Conservation (phyloP, 2,113 vertebrate genomes). For the Channa argus region DNA sequence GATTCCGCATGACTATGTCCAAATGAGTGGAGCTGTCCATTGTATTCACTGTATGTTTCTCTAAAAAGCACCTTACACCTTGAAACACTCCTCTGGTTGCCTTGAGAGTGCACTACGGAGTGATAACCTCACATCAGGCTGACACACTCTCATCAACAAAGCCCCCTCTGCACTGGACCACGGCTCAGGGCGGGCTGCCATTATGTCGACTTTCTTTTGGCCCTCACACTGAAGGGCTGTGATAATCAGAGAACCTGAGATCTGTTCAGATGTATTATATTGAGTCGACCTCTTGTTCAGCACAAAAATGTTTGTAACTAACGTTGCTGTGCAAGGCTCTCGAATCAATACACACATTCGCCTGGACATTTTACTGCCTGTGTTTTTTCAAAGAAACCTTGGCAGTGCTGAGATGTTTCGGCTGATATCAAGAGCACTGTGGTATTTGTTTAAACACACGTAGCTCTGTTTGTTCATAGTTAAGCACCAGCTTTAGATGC, state of each 20-base stretch:
- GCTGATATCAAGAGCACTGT: background rate
- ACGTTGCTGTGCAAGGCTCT: background rate
- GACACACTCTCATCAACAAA: conserved; percentile 27
- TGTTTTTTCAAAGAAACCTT: background rate
- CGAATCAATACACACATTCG: background rate
- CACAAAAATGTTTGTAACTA: background rate
- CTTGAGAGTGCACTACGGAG: conserved; percentile 24
- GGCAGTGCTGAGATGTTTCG: too few relatives aligned
- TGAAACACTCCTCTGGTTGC: conserved; percentile 18
- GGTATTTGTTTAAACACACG: background rate
- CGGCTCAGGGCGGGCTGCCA: conserved; percentile 65
- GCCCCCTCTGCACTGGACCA: conserved; percentile 14
- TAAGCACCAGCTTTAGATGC: background rate
- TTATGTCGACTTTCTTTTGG: conserved; percentile 29
- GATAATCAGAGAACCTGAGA: conserved; percentile 9
- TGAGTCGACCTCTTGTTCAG: conserved; percentile 20
- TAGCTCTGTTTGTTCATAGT: background rate
- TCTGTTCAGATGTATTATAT: conserved; percentile 22
- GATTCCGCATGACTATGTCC: background rate
- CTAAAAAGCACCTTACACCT: background rate
- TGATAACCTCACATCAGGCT: conserved; percentile 43
- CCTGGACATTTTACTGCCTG: background rate
- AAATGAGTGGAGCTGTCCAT: background rate
- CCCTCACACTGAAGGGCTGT: conserved; percentile 1
- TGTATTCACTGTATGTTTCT: conserved; percentile 1